Evolutionary conservation across 2,888 invertebrate genomes (phyloP).

Genomic region (Pocota personata): DNA sequence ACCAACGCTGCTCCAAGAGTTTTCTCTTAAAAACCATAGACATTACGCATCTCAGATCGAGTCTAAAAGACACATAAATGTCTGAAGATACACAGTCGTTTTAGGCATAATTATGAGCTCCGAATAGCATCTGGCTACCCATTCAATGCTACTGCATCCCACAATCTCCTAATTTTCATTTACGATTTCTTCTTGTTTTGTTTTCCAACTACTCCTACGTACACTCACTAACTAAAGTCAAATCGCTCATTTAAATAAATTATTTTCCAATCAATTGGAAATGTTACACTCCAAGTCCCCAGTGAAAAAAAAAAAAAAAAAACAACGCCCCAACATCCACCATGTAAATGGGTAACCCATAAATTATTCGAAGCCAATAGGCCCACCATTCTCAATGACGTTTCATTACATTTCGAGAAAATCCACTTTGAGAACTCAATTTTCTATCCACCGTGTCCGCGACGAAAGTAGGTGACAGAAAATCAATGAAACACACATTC

Average conservation of each 20-base stretch:
- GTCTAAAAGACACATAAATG: too few relatives aligned
- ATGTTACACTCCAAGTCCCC: background rate
- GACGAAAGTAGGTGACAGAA: constrained; percentile 69
- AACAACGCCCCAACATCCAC: background rate
- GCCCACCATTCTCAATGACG: constrained; percentile 21
- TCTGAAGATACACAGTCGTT: too few relatives aligned
- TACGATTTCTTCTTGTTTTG: background rate
- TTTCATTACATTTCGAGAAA: constrained; percentile 41
- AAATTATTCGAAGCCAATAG: constrained; percentile 25
- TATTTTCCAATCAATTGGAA: constrained; percentile 22
- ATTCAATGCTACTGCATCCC: background rate
- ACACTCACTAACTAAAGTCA: background rate
- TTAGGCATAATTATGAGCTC: background rate
- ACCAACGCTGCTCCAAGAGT: too few relatives aligned
- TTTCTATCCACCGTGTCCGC: constrained; percentile 35
- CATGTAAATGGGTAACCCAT: constrained; percentile 21
- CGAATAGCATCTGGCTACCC: background rate
- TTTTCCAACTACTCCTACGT: background rate
- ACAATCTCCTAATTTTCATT: background rate
- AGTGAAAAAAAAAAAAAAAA: background rate
- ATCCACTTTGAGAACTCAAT: constrained; percentile 61
- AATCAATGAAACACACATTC: constrained; percentile 63
- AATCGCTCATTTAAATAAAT: constrained; percentile 21
- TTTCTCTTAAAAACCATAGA: too few relatives aligned
- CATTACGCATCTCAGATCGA: too few relatives aligned